Evolutionary conservation across 2,797 vertebrate species (phyloP).

Genomic region (Chiroxiphia lanceolata): DNA sequence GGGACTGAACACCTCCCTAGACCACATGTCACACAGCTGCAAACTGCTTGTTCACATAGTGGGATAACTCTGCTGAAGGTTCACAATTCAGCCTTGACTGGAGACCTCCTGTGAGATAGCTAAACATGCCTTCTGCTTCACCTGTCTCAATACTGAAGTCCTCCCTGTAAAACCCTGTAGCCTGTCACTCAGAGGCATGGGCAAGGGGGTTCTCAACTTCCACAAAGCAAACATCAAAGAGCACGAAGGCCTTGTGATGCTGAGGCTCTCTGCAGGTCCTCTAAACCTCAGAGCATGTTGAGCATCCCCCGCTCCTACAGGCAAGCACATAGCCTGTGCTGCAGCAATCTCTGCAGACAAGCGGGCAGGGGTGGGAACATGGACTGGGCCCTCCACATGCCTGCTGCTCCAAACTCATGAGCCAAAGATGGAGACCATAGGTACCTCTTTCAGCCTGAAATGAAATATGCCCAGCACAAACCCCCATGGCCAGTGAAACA

Average conservation of each 20-base stretch:
- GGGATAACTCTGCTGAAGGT: background rate
- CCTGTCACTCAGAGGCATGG: background rate
- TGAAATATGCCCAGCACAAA: background rate
- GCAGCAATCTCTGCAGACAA: background rate
- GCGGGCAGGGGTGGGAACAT: background rate
- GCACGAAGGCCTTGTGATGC: background rate
- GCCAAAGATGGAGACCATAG: background rate
- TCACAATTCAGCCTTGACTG: background rate
- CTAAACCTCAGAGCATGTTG: background rate
- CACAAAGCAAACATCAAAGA: background rate
- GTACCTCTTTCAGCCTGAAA: background rate
- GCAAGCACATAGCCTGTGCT: background rate
- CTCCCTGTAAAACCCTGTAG: background rate
- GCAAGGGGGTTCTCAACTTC: background rate
- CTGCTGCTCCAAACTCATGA: background rate
- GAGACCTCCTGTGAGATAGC: background rate
- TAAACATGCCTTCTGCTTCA: background rate
- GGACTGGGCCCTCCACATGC: background rate
- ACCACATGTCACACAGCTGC: background rate
- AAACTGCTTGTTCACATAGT: background rate
- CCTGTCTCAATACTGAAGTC: background rate
- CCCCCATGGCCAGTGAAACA: fast-evolving
- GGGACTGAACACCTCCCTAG: background rate
- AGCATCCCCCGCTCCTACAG: fast-evolving
- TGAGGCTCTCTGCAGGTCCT: background rate